These are phyloP conservation scores for Gryon sp. DNA, from an alignment of 1,140 invertebrate genomes.

Conservation along the genomic window DNA sequence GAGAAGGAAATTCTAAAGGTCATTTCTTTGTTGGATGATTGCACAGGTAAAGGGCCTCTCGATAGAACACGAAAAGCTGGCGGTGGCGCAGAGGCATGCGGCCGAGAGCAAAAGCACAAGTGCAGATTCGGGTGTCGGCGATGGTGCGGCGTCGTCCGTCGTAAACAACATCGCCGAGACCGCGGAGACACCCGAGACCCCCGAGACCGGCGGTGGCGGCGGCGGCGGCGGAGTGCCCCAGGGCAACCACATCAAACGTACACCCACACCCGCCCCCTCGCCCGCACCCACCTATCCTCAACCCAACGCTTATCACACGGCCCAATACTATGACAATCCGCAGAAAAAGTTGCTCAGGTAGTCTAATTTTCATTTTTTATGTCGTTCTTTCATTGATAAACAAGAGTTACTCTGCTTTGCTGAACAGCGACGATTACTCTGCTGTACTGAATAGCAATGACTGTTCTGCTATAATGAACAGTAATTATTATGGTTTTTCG, in stretches of 20 bases:
- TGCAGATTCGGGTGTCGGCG: conserved; percentile 39
- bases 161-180: conserved; percentile 68
- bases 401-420: too few species aligned
- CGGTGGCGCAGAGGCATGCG: conserved; percentile 83
- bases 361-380: too few species aligned
- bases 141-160: conserved; percentile 24
- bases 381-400: too few species aligned
- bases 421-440: too few species aligned
- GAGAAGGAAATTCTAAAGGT: conserved; percentile 35
- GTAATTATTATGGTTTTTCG: too few species aligned
- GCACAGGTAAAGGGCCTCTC: conserved; percentile 87
- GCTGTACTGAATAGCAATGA: too few species aligned
- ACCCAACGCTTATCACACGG: conserved; percentile 70
- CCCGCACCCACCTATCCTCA: conserved; percentile 74
- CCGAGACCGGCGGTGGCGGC: too few species aligned
- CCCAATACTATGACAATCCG: conserved; percentile 76
- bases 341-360: conserved; percentile 78
- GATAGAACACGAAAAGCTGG: conserved; percentile 87
- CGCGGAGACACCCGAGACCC: conserved; percentile 71
- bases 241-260: conserved; percentile 73
- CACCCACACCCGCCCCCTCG: conserved; percentile 78
- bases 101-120: conserved; percentile 75
- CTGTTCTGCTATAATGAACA: too few species aligned
- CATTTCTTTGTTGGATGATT: conserved; percentile 50
- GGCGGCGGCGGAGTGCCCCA: conserved; percentile 45